Evolutionary conservation across 30 jellyfish, hydroid and myxozoan genomes (phyloP), one percentile per base, ranked within the genome.

Genomic region (Phacellophora camtschatica): DNA sequence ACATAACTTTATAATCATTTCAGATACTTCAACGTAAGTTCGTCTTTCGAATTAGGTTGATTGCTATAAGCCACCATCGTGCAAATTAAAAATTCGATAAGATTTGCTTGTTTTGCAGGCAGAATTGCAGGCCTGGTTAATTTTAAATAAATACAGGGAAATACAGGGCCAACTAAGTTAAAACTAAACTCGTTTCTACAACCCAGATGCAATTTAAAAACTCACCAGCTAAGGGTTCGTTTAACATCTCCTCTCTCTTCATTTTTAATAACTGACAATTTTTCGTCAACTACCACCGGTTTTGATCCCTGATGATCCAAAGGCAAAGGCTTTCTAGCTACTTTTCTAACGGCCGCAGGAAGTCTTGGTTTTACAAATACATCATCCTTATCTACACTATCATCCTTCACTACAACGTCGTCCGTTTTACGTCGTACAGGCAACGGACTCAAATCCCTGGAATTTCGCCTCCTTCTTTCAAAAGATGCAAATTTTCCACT

Each of bases 321-420:
- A 3, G 94, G 94, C 61, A 82, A 30, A 35, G 85, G 86, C 42
- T 74, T 24, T 20, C 86, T 68, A 0, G 74, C 94, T 0, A 74
- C 91, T 35, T 66, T 80, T 35, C 84, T 80, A 13, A 57, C 84
- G 15, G 77, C 84, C 22, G 84, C 87, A 20, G 91, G 95, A 1
- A 84, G 87, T 25, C 82, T 68, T 39, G 96, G 96, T 45, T 74
- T 80, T 10, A 59, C 86, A 59, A 80, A 88, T 5, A 82, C 86
- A 50, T 88, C 97, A 27, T 88, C 97, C 28, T 88, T 88, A 25
- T 70, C 91, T 15, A 9, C 34, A 1, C 9, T 10, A 18, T 80
- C 91, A 3, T 66, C 91, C 30, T 66, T 80, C 27, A 54, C 39
- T 1, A 30, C 31, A 1, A 36, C 11, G 39, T 80, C 91, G 33